Evolutionary conservation across 2,113 vertebrate species (phyloP), one percentile per base, ranked within the genome.

Genomic region (Dicentrarchus labrax): DNA sequence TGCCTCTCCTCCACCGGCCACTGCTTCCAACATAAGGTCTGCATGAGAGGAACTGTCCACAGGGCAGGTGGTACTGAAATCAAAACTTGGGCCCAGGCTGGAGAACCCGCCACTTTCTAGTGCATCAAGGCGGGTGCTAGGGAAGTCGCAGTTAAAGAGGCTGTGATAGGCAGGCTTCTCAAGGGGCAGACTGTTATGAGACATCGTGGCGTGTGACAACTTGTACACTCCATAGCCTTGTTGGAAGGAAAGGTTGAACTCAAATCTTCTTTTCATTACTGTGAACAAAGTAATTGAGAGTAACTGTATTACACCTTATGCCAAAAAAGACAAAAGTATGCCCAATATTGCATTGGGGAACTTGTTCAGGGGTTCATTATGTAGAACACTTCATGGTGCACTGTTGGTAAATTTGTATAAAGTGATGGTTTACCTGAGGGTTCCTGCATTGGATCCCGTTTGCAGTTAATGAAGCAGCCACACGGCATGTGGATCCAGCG

Each of bases 381-480:
- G 57, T 57, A 6, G 56, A 57, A 7, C 4, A 13, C n/a, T 57
- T 53, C 17, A 53, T 30, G 30, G 30, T 30, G 16, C n/a, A 45
- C 8, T 36, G 11, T 61, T 72, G n/a, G 4, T 36, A 13, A 30
- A 48, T 76, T 70, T 48, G 3, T 38, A 4, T 39, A 3, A 36
- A 8, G 2, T 36, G 8, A 36, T 11, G 16, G 7, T 67, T 76
- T 91, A 95, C 94, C 92, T 90, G 91, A 87, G 21, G 95, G 93
- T 17, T 94, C 92, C 0, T 95, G 92, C 13, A 86, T 64, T 48
- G 87, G 84, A 17, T 89, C 94, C 85, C 84, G 95, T 72, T 93
- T 94, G 94, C 98, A 99, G 74, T 98, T 97, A 92, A 99, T 97
- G 93, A 98, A 96, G 94, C 98, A 99, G 86, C 98, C 98, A 7